phyloP scores from a whole-genome alignment of 2,113 vertebrate genomes.

The Beaufortia kweichowensis region DNA sequence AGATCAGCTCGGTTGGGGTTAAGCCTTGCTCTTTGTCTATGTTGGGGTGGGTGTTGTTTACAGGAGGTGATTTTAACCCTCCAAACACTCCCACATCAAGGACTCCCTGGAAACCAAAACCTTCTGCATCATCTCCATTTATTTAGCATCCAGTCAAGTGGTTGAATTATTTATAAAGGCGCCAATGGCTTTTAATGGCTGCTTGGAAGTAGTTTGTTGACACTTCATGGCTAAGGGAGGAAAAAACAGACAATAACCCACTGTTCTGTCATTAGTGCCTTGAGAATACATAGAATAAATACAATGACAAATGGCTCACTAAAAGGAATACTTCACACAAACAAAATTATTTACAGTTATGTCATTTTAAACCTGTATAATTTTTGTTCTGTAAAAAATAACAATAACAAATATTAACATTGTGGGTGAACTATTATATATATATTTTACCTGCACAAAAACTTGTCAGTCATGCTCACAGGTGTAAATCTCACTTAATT shows the following conservation, averaged over 20 bases:
- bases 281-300: constrained; percentile 46
- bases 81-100: constrained; percentile 64
- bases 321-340: not conserved
- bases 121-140: constrained; percentile 68
- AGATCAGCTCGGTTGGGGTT: constrained; percentile 65
- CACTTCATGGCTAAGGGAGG: constrained; percentile 61
- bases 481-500: too few relatives aligned
- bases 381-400: too few relatives aligned
- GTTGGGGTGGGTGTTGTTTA: constrained; percentile 70
- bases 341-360: not conserved
- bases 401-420: too few relatives aligned
- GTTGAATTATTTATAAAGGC: constrained; percentile 78
- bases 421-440: too few relatives aligned
- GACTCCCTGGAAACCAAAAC: constrained; percentile 62
- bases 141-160: constrained; percentile 64
- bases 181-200: constrained; percentile 64
- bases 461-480: too few relatives aligned
- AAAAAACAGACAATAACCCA: constrained; percentile 66
- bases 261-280: constrained; percentile 68
- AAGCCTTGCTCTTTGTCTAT: constrained; percentile 56
- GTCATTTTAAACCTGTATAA: not conserved
- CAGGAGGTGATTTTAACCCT: constrained; percentile 69
- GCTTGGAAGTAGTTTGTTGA: constrained; percentile 69
- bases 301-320: not conserved
- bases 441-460: too few relatives aligned